Evolutionary conservation across 2,888 invertebrate genomes (phyloP).

Genomic region (Scaptomyza caliginosa): DNA sequence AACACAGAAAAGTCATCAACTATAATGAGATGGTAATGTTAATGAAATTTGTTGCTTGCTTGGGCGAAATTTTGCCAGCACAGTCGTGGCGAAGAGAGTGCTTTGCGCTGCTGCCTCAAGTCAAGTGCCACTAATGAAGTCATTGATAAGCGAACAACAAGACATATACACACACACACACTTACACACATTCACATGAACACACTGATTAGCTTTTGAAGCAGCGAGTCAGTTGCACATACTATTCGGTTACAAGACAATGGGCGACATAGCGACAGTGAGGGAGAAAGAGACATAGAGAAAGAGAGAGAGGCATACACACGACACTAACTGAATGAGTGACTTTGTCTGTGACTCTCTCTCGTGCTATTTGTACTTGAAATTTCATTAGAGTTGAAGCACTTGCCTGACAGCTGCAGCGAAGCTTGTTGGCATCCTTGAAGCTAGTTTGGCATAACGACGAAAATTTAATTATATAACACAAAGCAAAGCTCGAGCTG

Average conservation of each 20-base stretch:
- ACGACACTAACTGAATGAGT: slow-evolving; percentile 26
- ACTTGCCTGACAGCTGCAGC: slow-evolving; percentile 59
- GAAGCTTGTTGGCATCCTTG: slow-evolving; percentile 2
- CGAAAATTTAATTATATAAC: slow-evolving; percentile 76
- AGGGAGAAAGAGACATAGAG: not conserved
- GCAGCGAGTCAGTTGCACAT: slow-evolving; percentile 60
- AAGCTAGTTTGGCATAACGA: slow-evolving; percentile 66
- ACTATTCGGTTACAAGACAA: slow-evolving; percentile 64
- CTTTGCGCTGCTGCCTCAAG: slow-evolving; percentile 32
- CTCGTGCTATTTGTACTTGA: slow-evolving; percentile 69
- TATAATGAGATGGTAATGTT: slow-evolving; percentile 77
- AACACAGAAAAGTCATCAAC: slow-evolving; percentile 58
- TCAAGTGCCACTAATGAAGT: slow-evolving; percentile 75
- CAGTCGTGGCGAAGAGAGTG: slow-evolving; percentile 9
- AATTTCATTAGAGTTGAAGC: slow-evolving; percentile 77
- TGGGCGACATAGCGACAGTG: slow-evolving; percentile 23
- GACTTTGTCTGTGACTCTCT: slow-evolving; percentile 40
- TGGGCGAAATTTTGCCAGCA: slow-evolving; percentile 52
- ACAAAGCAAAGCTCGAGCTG: slow-evolving; percentile 56
- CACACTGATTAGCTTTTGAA: slow-evolving; percentile 61
- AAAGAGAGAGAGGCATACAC: not conserved
- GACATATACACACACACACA: slow-evolving; percentile 15
- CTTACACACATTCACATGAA: slow-evolving; percentile 9
- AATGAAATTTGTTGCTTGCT: slow-evolving; percentile 73
- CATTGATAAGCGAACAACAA: slow-evolving; percentile 71